phyloP scores from a whole-genome alignment of 2,797 vertebrate species.

The Diplodus sargus region DNA sequence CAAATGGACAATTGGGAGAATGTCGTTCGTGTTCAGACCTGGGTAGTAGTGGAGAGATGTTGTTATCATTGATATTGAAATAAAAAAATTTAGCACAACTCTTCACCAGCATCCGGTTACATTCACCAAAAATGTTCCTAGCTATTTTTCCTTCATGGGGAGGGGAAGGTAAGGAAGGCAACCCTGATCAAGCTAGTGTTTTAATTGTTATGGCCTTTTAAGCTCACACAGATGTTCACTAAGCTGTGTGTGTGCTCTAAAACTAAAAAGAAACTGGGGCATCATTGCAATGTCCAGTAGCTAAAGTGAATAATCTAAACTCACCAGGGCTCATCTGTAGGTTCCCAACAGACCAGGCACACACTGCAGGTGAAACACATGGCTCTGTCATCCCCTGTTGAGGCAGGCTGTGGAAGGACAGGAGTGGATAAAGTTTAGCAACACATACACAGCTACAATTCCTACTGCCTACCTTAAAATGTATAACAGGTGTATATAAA shows the following conservation, averaged over 20 bases:
- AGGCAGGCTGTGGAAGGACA: conserved; percentile 89
- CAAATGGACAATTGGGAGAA: conserved; percentile 99
- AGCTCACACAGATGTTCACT: neutral
- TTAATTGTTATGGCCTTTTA: neutral
- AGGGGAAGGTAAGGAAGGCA: neutral
- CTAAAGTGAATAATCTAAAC: conserved; percentile 21
- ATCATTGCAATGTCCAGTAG: neutral
- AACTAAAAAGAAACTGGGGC: neutral
- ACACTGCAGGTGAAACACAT: conserved; percentile 99
- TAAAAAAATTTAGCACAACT: neutral
- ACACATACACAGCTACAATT: neutral
- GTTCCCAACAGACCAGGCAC: conserved; percentile 99
- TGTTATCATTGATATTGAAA: neutral
- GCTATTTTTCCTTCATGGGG: neutral
- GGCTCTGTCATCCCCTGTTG: conserved; percentile 97
- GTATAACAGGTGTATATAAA: neutral
- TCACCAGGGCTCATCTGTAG: conserved; percentile 98
- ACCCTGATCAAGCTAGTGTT: neutral
- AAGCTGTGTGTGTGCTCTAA: neutral
- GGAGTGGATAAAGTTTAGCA: neutral
- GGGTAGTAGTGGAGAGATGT: conserved; percentile 5
- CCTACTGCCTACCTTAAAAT: neutral
- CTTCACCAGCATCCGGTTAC: neutral
- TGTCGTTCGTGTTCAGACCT: conserved; percentile 99
- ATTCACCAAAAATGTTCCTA: neutral